Base-by-base conservation (phyloP, 2,888 invertebrate genomes). In the Tetranychus piercei region DNA sequence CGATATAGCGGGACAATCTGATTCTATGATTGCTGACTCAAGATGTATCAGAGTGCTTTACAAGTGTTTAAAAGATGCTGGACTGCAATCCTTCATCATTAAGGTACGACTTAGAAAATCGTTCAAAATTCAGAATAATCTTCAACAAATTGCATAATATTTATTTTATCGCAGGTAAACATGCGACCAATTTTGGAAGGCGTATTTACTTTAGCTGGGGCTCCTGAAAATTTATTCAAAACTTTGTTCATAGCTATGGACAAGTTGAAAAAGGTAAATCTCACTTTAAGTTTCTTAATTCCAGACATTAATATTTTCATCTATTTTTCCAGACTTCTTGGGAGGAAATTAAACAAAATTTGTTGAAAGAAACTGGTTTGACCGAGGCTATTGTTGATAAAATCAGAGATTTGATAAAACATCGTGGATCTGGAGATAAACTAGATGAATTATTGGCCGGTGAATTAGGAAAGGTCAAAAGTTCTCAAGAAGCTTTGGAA, bases 1-100 rank as follows among this genome's bases (percentile, higher is more conserved):
- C 83, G 99, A 99, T 82, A 97, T 99, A 81, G 97, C 97, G 73
- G 99, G 99, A 22, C 87, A 88, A 76, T 97, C 91, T 81, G 99
- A 97, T 83, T 87, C 88, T 0, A 97, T 99, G 99, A 86, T 99
- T 74, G 92, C 99, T 0, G 99, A 99, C 83, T 92, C 91, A 0
- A 99, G 99, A 82, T 99, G 97, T 82, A 87, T 99, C 0, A 89
- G 90, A 81, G 90, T 99, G 73, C 90, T 96, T 0, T 86, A 88
- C n/a, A 97, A 99, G 84, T 92, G 97, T 76, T 83, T 99, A 23
- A 86, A 87, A 73, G 84, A 87, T 2, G 84, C 99, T 9, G 87
- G 94, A 74, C 86, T 99, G 76, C 94, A 94, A 15, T 87, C 90
- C 67, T 99, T 90, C 83, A 85, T 88, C 20, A 88, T 99, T 74